These are phyloP conservation scores for Neuroterus valhalla DNA, from an alignment of 1,140 invertebrate species.

Conservation along the genomic window DNA sequence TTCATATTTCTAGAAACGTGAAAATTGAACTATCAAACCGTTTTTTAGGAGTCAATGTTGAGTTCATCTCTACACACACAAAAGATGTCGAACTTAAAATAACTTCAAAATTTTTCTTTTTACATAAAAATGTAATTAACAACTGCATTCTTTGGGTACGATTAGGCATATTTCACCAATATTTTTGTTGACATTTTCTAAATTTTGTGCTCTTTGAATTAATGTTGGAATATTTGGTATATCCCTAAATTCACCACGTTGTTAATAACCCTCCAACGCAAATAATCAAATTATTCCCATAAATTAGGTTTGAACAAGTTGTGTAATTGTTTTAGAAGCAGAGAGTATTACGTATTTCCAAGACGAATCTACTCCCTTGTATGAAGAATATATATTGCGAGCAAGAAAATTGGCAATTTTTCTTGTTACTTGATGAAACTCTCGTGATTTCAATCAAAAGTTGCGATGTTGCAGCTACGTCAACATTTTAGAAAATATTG, in stretches of 20 bases:
- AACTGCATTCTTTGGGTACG: no score
- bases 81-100: no score
- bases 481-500: neutral
- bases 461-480: neutral
- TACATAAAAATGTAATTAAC: no score
- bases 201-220: neutral
- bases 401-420: neutral
- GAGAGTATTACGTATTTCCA: neutral
- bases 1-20: no score
- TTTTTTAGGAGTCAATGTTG: no score
- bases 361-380: neutral
- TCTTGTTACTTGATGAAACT: slow-evolving; percentile 4
- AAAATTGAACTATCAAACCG: no score
- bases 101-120: no score
- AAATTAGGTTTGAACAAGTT: slow-evolving; percentile 8
- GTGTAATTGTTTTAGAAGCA: neutral
- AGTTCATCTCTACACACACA: no score
- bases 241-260: neutral
- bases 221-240: neutral
- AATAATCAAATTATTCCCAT: neutral
- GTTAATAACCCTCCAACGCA: neutral
- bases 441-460: slow-evolving; percentile 1
- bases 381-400: neutral
- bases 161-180: no score
- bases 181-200: neutral